Evolutionary conservation across 2,113 vertebrate species (phyloP).

Genomic region (Callorhinus ursinus): DNA sequence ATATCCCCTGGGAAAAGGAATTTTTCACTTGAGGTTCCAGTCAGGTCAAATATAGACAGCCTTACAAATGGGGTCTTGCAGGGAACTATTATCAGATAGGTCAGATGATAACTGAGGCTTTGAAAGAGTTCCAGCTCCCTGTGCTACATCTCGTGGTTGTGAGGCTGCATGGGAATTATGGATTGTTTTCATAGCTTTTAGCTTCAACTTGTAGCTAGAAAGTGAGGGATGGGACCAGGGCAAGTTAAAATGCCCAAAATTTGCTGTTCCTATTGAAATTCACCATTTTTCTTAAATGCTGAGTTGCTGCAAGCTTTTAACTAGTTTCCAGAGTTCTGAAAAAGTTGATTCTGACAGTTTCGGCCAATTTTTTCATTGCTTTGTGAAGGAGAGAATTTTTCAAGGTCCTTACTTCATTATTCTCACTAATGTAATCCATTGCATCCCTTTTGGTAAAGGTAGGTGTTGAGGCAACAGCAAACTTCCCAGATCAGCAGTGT

Average conservation of each 20-base stretch:
- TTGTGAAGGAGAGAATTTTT: background rate
- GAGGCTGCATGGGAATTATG: background rate
- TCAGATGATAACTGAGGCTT: background rate
- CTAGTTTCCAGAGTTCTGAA: background rate
- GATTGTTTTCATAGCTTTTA: background rate
- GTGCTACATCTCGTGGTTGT: background rate
- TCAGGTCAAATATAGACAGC: background rate
- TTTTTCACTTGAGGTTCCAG: background rate
- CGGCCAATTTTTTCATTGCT: background rate
- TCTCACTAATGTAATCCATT: background rate
- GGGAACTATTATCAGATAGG: background rate
- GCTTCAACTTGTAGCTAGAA: background rate
- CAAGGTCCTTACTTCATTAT: background rate
- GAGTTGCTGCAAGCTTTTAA: background rate
- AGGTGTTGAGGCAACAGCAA: background rate
- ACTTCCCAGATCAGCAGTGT: background rate
- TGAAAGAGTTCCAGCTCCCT: background rate
- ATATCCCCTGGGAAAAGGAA: background rate
- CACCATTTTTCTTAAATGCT: background rate
- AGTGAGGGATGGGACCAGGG: background rate
- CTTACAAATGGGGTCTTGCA: background rate
- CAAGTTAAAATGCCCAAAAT: background rate
- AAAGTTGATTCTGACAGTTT: background rate
- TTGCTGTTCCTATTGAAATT: background rate
- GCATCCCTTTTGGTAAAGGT: background rate